Evolutionary conservation across 2,113 vertebrate genomes (phyloP), one percentile per base, ranked within the genome.

Genomic region (Australoheros scitulus): DNA sequence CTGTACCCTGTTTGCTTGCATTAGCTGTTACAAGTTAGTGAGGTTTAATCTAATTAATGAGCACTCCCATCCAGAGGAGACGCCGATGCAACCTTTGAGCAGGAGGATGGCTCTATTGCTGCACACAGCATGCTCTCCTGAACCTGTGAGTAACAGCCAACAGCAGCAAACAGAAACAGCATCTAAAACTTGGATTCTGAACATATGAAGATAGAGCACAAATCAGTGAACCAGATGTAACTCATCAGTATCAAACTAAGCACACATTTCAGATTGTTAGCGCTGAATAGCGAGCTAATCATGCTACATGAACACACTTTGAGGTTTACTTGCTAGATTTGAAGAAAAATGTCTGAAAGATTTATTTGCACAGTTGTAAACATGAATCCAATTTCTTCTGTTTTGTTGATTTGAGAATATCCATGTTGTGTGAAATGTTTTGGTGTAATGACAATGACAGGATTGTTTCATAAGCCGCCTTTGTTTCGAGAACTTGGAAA

Each of bases 101-200:
- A 11, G 11, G 1, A 8, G 1, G 26, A 32, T 38, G 36, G 52
- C 61, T 88, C 36, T 2, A 6, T 47, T 75, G 70, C 70, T 17
- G 81, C 57, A 78, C 47, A 64, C 61, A 75, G 70, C 50, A 68
- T 34, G 76, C 74, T 79, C 60, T 79, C 4, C 24, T 76, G 17
- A 60, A 80, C 24, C 6, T 14, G 2, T 56, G 20, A 79, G 20
- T 17, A 65, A 38, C 14, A 36, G 55, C 70, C 70, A 32, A 55
- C 34, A 84, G 58, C 80, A 80, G 24, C 78, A 77, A 80, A 74
- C 58, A 83, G 38, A 90, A 90, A 89, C 68, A 89, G 58, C 43
- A 82, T 78, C 32, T 52, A 43, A 74, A 89, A 82, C 34, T 70
- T 81, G 14, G 56, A 87, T 38, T 76, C 60, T 78, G 65, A 77